These are phyloP conservation scores for Charina bottae DNA, from an alignment of 2,113 vertebrate species.

Conservation along the genomic window DNA sequence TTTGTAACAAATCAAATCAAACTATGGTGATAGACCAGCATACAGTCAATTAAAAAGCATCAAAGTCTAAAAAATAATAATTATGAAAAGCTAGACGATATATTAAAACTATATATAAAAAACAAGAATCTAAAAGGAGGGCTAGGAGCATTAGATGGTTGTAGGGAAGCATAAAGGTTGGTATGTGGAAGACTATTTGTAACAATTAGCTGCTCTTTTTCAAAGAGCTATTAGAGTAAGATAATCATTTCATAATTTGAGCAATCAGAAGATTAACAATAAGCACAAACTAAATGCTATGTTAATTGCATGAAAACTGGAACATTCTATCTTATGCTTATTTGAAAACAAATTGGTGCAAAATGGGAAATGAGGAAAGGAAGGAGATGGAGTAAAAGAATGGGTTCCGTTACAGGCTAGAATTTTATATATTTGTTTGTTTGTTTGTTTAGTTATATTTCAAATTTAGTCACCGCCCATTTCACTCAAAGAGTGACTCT, in stretches of 20 bases:
- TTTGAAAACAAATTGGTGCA: conserved; percentile 1
- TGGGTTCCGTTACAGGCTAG: not conserved
- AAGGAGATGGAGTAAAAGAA: not conserved
- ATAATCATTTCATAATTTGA: conserved; percentile 22
- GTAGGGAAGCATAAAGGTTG: not conserved
- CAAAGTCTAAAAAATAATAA: not conserved
- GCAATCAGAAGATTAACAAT: conserved; percentile 37
- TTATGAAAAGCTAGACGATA: not conserved
- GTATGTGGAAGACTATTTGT: not conserved
- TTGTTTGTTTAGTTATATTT: too few relatives aligned
- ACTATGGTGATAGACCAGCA: not conserved
- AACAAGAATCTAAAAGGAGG: not conserved
- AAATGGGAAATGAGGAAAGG: not conserved
- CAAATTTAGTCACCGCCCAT: too few relatives aligned
- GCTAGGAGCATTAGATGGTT: not conserved
- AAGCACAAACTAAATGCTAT: conserved; percentile 30
- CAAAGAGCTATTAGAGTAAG: conserved; percentile 17
- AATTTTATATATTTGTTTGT: not conserved
- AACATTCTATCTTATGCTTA: not conserved
- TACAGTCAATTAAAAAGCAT: not conserved
- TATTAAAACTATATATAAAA: not conserved
- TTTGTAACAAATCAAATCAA: not conserved
- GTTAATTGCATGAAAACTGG: not conserved
- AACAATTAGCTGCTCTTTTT: not conserved
- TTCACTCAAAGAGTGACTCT: too few relatives aligned